These are phyloP conservation scores for Ascaphus truei DNA, from an alignment of 2,113 vertebrate species.

Conservation along the genomic window DNA sequence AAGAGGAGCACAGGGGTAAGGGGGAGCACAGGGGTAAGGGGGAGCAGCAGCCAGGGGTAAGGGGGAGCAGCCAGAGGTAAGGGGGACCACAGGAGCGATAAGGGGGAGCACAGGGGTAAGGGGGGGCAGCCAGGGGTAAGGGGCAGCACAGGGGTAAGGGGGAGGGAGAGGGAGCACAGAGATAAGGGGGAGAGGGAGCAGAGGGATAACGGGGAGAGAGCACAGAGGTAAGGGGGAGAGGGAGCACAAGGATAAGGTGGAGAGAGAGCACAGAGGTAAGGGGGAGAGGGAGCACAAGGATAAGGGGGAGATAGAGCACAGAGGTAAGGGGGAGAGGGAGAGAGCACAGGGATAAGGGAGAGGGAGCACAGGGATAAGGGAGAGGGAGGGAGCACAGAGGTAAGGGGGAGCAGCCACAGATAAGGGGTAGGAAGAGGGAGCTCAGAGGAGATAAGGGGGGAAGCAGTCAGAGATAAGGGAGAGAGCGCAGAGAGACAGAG, in stretches of 20 bases:
- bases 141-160: neutral
- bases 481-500: neutral
- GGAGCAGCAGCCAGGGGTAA: neutral
- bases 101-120: rapidly evolving
- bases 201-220: neutral
- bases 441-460: neutral
- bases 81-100: constrained; percentile 15
- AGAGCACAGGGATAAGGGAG: neutral
- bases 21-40: constrained; percentile 38
- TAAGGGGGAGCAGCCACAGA: rapidly evolving
- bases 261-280: neutral
- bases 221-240: neutral
- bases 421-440: rapidly evolving
- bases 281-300: neutral
- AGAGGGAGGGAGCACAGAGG: neutral
- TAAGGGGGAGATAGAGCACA: neutral
- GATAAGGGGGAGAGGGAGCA: constrained; percentile 10
- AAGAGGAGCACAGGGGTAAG: constrained; percentile 15
- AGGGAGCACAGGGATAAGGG: rapidly evolving
- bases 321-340: neutral
- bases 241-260: neutral
- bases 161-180: neutral
- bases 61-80: neutral
- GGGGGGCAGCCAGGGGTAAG: neutral
- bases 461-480: neutral